These are phyloP conservation scores for Paedocypris micromegethes DNA, from an alignment of 2,797 vertebrate species.

Conservation along the genomic window DNA sequence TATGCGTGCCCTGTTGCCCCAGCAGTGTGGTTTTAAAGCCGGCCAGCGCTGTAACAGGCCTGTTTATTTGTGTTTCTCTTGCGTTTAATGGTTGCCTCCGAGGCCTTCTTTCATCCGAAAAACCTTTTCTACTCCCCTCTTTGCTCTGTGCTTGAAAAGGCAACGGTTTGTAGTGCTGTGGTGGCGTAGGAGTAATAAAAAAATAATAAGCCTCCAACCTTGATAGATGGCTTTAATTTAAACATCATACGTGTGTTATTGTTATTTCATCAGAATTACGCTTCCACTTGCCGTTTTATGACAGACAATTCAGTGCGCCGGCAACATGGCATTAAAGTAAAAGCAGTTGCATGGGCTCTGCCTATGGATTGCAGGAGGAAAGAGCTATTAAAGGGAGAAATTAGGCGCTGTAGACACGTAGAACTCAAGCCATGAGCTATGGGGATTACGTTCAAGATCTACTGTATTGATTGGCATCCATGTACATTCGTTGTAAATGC, in stretches of 20 bases:
- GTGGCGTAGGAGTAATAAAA: constrained; percentile 39
- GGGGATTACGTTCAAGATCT: no score
- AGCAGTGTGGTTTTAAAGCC: constrained; percentile 33
- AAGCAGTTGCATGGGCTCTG: constrained; percentile 11
- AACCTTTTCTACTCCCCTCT: constrained; percentile 26
- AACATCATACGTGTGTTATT: constrained; percentile 45
- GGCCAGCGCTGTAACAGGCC: constrained; percentile 46
- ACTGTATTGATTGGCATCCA: no score
- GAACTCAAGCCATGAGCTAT: no score
- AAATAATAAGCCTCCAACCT: constrained; percentile 37
- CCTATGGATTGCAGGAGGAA: constrained; percentile 7
- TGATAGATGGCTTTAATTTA: constrained; percentile 52
- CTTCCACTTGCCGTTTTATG: constrained; percentile 23
- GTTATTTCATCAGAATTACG: constrained; percentile 35
- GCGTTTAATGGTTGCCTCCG: constrained; percentile 48
- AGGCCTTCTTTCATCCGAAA: constrained; percentile 44
- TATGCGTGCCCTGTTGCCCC: constrained; percentile 43
- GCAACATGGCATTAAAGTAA: constrained; percentile 29
- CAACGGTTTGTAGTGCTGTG: constrained; percentile 33
- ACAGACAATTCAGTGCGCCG: constrained; percentile 13
- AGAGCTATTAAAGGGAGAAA: constrained; percentile 18
- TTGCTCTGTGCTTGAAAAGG: constrained; percentile 20
- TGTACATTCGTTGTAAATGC: no score
- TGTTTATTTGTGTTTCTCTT: constrained; percentile 55
- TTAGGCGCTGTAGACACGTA: background rate